Conservation (phyloP, 2,797 vertebrate genomes). For the Muscicapa striata region DNA sequence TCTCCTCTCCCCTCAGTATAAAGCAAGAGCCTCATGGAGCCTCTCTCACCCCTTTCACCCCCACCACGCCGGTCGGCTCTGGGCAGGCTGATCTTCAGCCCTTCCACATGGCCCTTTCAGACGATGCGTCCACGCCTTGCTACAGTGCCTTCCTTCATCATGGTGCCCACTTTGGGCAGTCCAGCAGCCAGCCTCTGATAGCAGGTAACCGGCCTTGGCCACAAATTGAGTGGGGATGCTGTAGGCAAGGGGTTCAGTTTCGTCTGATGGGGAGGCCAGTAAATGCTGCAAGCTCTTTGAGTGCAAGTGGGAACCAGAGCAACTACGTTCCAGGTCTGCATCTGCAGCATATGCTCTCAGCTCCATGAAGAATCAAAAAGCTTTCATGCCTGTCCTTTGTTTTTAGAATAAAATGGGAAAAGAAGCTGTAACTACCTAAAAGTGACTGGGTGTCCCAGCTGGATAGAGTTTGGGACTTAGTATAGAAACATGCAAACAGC, state of each 20-base stretch:
- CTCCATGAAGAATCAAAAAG: background rate
- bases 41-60: constrained; percentile 91
- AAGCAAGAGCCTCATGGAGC: constrained; percentile 93
- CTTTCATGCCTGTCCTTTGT: background rate
- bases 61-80: constrained; percentile 82
- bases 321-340: background rate
- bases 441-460: background rate
- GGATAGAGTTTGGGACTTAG: background rate
- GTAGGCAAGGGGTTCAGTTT: constrained; percentile 58
- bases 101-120: constrained; percentile 88
- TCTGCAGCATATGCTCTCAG: background rate
- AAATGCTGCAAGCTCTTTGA: constrained; percentile 65
- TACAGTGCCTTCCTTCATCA: constrained; percentile 85
- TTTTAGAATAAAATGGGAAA: background rate
- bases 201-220: constrained; percentile 82
- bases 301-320: constrained; percentile 32
- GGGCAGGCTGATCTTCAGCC: constrained; percentile 89
- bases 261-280: constrained; percentile 11
- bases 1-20: constrained; percentile 89
- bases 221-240: constrained; percentile 59
- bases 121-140: constrained; percentile 89
- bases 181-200: constrained; percentile 89
- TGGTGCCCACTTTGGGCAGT: constrained; percentile 86
- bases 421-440: background rate
- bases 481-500: background rate